Percentiles rank a stretch among this genome's conserved stretches.
Evolutionary conservation across 2,888 invertebrate species (phyloP).

Genomic region (Metellina segmentata): DNA sequence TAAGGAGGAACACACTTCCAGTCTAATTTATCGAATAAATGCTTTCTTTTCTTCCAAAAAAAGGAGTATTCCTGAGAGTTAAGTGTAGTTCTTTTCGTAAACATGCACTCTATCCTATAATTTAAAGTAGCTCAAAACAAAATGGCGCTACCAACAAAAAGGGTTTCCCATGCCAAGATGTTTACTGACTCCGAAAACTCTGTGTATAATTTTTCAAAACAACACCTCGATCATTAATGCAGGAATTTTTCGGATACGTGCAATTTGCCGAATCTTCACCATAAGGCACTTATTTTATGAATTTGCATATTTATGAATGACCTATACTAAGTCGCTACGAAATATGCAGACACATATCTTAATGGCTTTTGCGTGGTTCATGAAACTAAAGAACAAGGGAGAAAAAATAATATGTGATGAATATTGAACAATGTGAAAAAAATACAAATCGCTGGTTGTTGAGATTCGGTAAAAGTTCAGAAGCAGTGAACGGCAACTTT

Average conservation of each 20-base stretch:
- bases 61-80: background rate
- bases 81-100: background rate
- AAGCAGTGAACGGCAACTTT: background rate
- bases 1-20: background rate
- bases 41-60: background rate
- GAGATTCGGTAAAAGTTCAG: background rate
- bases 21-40: background rate
- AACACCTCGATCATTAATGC: slow-evolving; percentile 34
- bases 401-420: background rate
- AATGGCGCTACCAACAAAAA: background rate
- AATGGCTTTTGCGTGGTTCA: slow-evolving; percentile 4
- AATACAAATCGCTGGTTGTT: background rate
- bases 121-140: slow-evolving; percentile 1
- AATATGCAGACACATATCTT: slow-evolving; percentile 5
- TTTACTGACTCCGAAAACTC: slow-evolving; percentile 21
- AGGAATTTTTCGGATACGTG: background rate
- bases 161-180: background rate
- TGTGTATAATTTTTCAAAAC: slow-evolving; percentile 24
- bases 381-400: background rate
- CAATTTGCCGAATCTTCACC: slow-evolving; percentile 32
- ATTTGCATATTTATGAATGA: slow-evolving; percentile 53
- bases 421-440: background rate
- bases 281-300: slow-evolving; percentile 21
- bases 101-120: background rate
- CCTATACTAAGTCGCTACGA: slow-evolving; percentile 11